Percentiles rank a stretch among this genome's conserved stretches.
These are phyloP conservation scores for Takifugu ocellatus DNA, from an alignment of 2,797 vertebrate species.

Conservation along the genomic window DNA sequence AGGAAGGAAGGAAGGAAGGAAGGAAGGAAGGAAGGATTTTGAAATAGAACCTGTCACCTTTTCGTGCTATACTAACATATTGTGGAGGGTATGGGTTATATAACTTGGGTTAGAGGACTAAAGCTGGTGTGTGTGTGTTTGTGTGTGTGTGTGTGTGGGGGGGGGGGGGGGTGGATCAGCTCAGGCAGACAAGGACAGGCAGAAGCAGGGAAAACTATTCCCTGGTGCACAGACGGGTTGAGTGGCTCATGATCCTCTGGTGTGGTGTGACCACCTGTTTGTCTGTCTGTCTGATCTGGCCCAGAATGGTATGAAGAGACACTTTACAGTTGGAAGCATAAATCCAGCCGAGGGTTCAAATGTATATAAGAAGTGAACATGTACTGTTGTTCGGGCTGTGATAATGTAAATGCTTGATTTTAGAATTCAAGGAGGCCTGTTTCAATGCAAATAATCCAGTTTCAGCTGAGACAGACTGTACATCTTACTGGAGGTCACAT, in stretches of 20 bases:
- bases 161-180: constrained; percentile 50
- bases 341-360: constrained; percentile 33
- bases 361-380: constrained; percentile 22
- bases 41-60: constrained; percentile 25
- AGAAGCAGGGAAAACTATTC: constrained; percentile 63
- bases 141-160: neutral
- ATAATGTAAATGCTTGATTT: too few species aligned
- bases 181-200: constrained; percentile 63
- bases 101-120: constrained; percentile 66
- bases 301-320: constrained; percentile 40
- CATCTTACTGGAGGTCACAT: constrained; percentile 25
- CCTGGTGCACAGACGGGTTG: constrained; percentile 51
- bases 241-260: constrained; percentile 56
- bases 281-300: constrained; percentile 51
- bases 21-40: neutral
- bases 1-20: neutral
- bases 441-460: constrained; percentile 19
- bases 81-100: constrained; percentile 57
- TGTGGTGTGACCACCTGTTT: constrained; percentile 67
- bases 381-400: too few species aligned
- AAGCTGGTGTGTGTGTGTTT: constrained; percentile 1
- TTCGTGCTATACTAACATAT: constrained; percentile 57
- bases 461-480: constrained; percentile 19
- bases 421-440: too few species aligned
- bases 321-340: constrained; percentile 19